Percentiles rank a stretch among this genome's conserved stretches.
Evolutionary conservation across 2,888 invertebrate species (phyloP).

Genomic region (Acleris sparsana): DNA sequence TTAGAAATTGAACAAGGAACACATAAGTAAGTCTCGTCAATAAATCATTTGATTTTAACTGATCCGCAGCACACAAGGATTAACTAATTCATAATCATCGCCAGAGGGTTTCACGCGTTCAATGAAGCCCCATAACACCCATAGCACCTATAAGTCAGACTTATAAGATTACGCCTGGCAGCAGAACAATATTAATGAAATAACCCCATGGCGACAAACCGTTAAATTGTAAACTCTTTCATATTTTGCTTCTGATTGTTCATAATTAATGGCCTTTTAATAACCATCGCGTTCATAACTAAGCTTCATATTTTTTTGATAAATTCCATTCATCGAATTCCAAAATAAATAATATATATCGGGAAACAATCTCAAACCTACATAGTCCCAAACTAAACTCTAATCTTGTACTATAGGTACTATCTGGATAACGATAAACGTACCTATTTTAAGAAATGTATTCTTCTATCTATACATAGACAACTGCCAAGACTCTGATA

Average conservation of each 20-base stretch:
- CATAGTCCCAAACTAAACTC: too few species aligned
- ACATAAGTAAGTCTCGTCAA: background rate
- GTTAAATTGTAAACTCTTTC: constrained; percentile 13
- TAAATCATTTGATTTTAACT: constrained; percentile 1
- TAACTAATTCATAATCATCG: constrained; percentile 11
- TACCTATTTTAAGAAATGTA: too few species aligned
- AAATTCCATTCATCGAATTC: too few species aligned
- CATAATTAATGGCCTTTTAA: background rate
- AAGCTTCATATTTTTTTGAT: background rate
- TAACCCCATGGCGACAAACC: constrained; percentile 7
- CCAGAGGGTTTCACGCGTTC: constrained; percentile 5
- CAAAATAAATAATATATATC: too few species aligned
- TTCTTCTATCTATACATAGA: too few species aligned
- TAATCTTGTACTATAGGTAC: too few species aligned
- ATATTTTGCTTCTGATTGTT: background rate
- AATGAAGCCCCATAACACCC: constrained; percentile 11
- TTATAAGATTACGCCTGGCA: constrained; percentile 19
- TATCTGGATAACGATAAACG: too few species aligned
- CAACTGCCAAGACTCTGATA: too few species aligned
- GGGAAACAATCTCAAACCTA: too few species aligned
- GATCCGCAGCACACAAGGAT: background rate
- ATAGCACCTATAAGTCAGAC: constrained; percentile 4
- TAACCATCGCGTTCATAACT: background rate
- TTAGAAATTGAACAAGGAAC: background rate
- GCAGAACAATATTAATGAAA: constrained; percentile 13